These are phyloP conservation scores for Hippasteria phrygiana DNA, from an alignment of 53 echinoderm and acorn worm species.

Conservation along the genomic window DNA sequence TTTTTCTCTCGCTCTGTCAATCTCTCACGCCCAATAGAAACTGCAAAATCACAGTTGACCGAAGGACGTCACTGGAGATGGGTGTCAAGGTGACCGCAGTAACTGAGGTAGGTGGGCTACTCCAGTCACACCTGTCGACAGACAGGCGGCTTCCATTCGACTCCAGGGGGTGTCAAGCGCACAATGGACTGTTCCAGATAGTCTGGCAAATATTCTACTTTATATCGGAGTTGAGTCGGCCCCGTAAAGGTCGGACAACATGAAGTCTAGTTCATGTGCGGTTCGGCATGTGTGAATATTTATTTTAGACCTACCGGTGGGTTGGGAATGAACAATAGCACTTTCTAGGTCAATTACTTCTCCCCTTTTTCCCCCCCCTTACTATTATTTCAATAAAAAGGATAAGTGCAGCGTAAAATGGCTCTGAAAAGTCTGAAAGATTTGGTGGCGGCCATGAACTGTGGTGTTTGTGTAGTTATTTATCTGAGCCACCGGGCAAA, in stretches of 20 bases:
- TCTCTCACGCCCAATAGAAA: constrained; percentile 38
- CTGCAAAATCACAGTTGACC: constrained; percentile 43
- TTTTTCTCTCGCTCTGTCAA: constrained; percentile 44
- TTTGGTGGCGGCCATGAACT: background rate
- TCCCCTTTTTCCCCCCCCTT: background rate
- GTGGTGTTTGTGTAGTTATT: constrained; percentile 2
- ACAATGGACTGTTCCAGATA: constrained; percentile 60
- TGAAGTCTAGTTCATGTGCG: constrained; percentile 14
- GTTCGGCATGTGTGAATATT: background rate
- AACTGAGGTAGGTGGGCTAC: background rate
- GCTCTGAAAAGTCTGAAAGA: background rate
- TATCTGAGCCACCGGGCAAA: constrained; percentile 16
- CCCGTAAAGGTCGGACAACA: background rate
- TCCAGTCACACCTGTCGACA: constrained; percentile 48
- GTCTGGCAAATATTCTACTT: background rate
- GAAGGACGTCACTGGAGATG: constrained; percentile 26
- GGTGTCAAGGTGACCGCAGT: constrained; percentile 42
- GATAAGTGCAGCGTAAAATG: background rate
- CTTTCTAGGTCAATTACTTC: background rate
- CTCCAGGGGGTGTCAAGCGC: constrained; percentile 52
- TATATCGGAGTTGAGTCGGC: background rate
- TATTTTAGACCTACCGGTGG: background rate
- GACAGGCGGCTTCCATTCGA: constrained; percentile 54
- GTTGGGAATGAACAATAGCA: background rate
- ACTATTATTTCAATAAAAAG: background rate